Conservation (phyloP, 2,113 vertebrate genomes). For the Atlantisia rogersi region DNA sequence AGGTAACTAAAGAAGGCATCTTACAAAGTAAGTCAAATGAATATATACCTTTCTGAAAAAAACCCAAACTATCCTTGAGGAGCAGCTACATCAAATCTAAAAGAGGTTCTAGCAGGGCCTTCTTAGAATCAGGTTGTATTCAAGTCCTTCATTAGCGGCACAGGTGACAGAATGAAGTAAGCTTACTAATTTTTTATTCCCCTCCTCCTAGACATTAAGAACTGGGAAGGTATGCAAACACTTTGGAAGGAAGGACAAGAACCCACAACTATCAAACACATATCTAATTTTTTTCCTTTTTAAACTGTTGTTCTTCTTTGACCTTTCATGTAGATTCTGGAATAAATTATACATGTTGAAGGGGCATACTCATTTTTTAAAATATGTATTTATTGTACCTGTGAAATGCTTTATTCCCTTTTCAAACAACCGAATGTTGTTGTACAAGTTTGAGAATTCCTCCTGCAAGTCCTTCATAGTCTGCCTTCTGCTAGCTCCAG, state of each 20-base stretch:
- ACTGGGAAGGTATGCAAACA: neutral
- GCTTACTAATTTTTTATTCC: neutral
- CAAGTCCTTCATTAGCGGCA: neutral
- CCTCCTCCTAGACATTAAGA: neutral
- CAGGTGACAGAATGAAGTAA: neutral
- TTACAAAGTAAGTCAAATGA: neutral
- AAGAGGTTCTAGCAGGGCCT: neutral
- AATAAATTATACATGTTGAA: neutral
- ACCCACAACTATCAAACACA: neutral
- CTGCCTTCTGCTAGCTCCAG: slow-evolving; percentile 86
- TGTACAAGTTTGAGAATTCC: slow-evolving; percentile 90
- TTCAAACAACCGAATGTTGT: slow-evolving; percentile 92
- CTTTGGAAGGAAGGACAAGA: neutral
- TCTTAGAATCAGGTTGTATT: neutral
- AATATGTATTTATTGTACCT: slow-evolving; percentile 72
- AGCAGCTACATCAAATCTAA: neutral
- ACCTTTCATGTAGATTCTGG: neutral
- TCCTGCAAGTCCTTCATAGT: slow-evolving; percentile 95
- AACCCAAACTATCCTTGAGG: neutral
- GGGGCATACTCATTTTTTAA: neutral
- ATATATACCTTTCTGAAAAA: neutral
- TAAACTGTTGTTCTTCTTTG: neutral
- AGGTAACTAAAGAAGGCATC: neutral
- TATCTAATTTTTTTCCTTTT: neutral
- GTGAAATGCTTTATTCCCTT: slow-evolving; percentile 90